These are phyloP conservation scores for Gibbula magus DNA, from an alignment of 2,888 invertebrate genomes.

Conservation along the genomic window DNA sequence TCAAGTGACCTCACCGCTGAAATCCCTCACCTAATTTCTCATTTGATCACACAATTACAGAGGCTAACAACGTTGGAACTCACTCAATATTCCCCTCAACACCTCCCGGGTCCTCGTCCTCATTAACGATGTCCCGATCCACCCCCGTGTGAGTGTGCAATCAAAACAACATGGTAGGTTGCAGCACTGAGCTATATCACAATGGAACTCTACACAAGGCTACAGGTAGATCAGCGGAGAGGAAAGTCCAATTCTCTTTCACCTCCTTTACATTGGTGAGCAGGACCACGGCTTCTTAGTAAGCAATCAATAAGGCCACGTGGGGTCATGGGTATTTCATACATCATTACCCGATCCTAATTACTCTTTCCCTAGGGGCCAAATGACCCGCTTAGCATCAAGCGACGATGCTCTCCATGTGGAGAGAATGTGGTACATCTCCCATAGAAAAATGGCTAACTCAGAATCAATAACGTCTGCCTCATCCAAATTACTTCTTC, in stretches of 20 bases:
- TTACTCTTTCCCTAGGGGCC: slow-evolving; percentile 17
- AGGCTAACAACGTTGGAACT: slow-evolving; percentile 16
- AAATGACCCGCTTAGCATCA: slow-evolving; percentile 6
- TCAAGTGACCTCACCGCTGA: background rate
- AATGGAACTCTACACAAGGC: background rate
- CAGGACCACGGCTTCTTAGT: background rate
- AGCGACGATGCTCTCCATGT: background rate
- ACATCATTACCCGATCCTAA: background rate
- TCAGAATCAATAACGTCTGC: slow-evolving; percentile 7
- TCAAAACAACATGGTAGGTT: slow-evolving; percentile 12
- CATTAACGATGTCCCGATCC: slow-evolving; percentile 1
- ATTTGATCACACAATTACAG: slow-evolving; percentile 23
- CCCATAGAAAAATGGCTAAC: background rate
- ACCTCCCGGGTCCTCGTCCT: background rate
- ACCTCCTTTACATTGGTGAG: background rate
- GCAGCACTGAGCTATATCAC: background rate
- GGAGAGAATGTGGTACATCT: background rate
- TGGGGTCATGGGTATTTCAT: slow-evolving; percentile 20
- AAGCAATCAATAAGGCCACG: background rate
- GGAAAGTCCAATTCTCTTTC: background rate
- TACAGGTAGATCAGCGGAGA: background rate
- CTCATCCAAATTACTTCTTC: slow-evolving; percentile 11
- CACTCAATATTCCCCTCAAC: slow-evolving; percentile 9
- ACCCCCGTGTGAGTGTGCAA: slow-evolving; percentile 15
- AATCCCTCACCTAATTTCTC: slow-evolving; percentile 17